These are phyloP conservation scores for Nothoprocta pentlandii DNA, from an alignment of 2,113 vertebrate species.

Conservation along the genomic window DNA sequence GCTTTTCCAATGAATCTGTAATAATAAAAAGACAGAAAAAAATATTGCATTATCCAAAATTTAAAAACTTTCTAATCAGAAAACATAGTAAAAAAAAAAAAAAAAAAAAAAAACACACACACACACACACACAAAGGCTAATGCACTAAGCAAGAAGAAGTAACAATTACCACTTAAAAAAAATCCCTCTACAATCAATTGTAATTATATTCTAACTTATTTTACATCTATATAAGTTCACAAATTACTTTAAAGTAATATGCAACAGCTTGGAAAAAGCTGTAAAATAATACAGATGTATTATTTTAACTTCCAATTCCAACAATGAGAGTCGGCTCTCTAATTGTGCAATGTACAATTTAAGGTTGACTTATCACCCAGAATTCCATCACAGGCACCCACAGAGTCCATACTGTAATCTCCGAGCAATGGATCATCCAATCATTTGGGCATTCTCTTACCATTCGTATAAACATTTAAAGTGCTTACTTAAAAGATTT, in stretches of 20 bases:
- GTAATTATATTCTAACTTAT: not conserved
- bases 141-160: not conserved
- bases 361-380: not conserved
- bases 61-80: not conserved
- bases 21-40: not conserved
- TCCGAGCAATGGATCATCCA: not conserved
- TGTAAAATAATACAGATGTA: not conserved
- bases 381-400: not conserved
- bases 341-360: not conserved
- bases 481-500: not conserved
- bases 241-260: not conserved
- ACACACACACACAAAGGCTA: not conserved
- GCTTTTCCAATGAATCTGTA: slow-evolving; percentile 62
- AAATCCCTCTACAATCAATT: not conserved
- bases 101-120: no score
- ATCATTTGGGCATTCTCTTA: not conserved
- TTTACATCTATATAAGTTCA: not conserved
- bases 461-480: not conserved
- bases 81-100: not conserved
- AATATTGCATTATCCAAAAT: not conserved
- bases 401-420: not conserved
- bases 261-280: not conserved
- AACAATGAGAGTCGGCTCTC: not conserved
- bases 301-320: not conserved
- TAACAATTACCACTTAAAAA: not conserved